Evolutionary conservation across 2,797 vertebrate genomes (phyloP).

Genomic region (Spea hammondii): DNA sequence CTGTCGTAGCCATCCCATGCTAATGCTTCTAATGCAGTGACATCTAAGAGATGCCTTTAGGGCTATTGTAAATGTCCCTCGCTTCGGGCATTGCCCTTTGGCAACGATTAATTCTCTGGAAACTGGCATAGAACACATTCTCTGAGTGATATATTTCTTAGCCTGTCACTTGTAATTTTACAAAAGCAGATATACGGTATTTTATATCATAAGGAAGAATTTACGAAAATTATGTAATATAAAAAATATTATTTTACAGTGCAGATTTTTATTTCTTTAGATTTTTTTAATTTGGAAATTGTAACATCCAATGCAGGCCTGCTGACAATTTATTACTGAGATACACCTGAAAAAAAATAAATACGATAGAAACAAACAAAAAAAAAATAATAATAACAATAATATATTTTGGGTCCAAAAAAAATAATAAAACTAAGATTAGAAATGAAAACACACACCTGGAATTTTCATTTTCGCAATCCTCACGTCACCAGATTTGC

Average conservation of each 20-base stretch:
- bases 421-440: too few relatives aligned
- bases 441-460: neutral
- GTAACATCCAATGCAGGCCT: too few relatives aligned
- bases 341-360: too few relatives aligned
- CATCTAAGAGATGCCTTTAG: slow-evolving; percentile 38
- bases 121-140: slow-evolving; percentile 40
- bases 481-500: neutral
- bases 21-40: slow-evolving; percentile 39
- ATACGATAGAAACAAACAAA: too few relatives aligned
- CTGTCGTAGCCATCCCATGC: slow-evolving; percentile 30
- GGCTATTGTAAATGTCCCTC: slow-evolving; percentile 37
- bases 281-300: too few relatives aligned
- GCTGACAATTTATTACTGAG: too few relatives aligned
- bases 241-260: too few relatives aligned
- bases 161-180: slow-evolving; percentile 36
- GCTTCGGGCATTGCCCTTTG: slow-evolving; percentile 36
- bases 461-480: neutral
- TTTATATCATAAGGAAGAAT: too few relatives aligned
- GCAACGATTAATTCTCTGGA: slow-evolving; percentile 40
- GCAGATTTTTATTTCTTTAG: too few relatives aligned
- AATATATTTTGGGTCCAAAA: too few relatives aligned
- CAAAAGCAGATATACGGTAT: neutral
- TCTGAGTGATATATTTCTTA: slow-evolving; percentile 40
- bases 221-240: too few relatives aligned
- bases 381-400: too few relatives aligned